Evolutionary conservation across 2,797 vertebrate genomes (phyloP).

Genomic region (Natrix natrix): DNA sequence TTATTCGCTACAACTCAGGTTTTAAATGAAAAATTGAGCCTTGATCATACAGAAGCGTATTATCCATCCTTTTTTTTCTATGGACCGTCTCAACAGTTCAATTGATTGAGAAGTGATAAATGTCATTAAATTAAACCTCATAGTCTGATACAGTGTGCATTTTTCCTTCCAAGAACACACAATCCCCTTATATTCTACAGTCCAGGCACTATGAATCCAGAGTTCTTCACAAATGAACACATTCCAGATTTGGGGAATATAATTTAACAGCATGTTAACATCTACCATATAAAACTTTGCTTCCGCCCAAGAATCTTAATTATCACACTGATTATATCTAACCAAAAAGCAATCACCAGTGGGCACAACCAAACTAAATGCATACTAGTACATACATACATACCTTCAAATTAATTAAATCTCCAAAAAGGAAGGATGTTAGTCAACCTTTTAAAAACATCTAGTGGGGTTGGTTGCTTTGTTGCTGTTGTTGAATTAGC

Average conservation of each 20-base stretch:
- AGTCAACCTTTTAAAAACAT: background rate
- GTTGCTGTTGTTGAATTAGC: background rate
- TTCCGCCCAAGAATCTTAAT: background rate
- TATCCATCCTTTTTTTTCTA: background rate
- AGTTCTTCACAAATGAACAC: background rate
- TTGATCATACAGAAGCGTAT: background rate
- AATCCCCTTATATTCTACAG: background rate
- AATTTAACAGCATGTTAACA: background rate
- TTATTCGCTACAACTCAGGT: background rate
- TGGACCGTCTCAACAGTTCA: background rate
- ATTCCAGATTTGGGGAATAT: background rate
- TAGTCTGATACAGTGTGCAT: background rate
- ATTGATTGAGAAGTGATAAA: background rate
- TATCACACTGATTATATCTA: background rate
- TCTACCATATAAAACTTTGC: background rate
- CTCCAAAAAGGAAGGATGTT: background rate
- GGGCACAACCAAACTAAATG: background rate
- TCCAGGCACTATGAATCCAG: background rate
- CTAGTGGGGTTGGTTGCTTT: background rate
- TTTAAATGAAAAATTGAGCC: background rate
- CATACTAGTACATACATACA: background rate
- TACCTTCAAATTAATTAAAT: background rate
- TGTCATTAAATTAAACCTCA: background rate
- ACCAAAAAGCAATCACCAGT: background rate
- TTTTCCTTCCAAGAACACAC: background rate